Evolutionary conservation across 1,140 invertebrate species (phyloP), one percentile per base, ranked within the genome.

Genomic region (Apolygus lucorum): DNA sequence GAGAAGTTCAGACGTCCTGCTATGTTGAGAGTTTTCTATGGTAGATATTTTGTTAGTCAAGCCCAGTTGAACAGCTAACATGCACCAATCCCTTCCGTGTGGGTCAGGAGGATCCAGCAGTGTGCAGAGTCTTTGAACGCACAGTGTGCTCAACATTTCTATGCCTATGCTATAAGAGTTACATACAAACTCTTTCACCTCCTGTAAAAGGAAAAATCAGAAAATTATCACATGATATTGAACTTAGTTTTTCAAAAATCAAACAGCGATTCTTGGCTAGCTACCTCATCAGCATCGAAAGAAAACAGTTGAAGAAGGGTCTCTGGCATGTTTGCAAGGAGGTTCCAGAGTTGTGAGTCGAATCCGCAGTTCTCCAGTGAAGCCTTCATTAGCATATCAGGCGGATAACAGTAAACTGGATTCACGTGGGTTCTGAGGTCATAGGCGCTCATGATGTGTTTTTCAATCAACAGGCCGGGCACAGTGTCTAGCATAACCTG

Each of bases 51-150:
- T 72, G 27, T 70, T 52, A 24, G 69, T 68, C 1, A 74, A 78
- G 25, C 89, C 90, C 28, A 93, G 78, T 70, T 86, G 82, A 0
- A 93, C 85, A 2, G 90, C 90, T 28, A 93, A 77, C 68, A 93
- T 81, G 77, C 89, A 91, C 91, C 91, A 93, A 76, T 93, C 91
- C 72, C 87, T 81, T 13, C 91, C 91, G 76, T 91, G 86, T 1
- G 85, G 82, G 76, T 93, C 90, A 4, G 87, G 84, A 0, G 90
- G 88, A 80, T 94, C 91, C 14, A 94, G 79, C 67, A 90, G 78
- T 25, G 83, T 78, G 67, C 86, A 85, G 1, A 87, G 74, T 74
- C 80, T 78, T 72, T 83, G 80, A 72, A 82, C 80, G 63, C 83
- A 78, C 42, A 82, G 78, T 34, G 81, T 75, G 70, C 79, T 76